Conservation (phyloP, 2,797 vertebrate species). For the Phrynocephalus vlangalii region DNA sequence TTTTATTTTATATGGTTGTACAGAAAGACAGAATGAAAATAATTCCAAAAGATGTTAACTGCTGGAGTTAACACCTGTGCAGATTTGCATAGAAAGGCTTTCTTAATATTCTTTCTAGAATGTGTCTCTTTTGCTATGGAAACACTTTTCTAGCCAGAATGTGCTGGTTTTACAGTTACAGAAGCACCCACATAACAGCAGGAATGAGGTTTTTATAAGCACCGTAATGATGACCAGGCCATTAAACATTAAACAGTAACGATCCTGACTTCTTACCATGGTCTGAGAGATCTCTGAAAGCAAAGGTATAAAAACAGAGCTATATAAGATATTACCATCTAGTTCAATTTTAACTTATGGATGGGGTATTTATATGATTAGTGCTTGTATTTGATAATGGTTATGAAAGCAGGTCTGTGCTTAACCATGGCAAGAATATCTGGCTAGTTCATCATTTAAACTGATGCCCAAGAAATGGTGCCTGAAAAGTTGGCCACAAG, state of each 20-base stretch:
- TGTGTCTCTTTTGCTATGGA: conserved; percentile 37
- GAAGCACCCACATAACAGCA: conserved; percentile 66
- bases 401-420: conserved; percentile 4
- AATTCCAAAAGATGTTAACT: conserved; percentile 30
- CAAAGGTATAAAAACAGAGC: conserved; percentile 51
- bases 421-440: conserved; percentile 3
- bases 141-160: conserved; percentile 53
- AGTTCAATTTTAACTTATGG: conserved; percentile 24
- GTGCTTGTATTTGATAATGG: conserved; percentile 30
- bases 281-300: conserved; percentile 56
- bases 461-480: accelerated
- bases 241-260: conserved; percentile 71
- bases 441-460: background rate
- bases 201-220: conserved; percentile 61
- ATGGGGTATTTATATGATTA: conserved; percentile 45
- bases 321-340: conserved; percentile 51
- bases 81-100: conserved; percentile 28
- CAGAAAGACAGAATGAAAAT: conserved; percentile 3
- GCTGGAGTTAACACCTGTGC: conserved; percentile 10
- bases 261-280: background rate
- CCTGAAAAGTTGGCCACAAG: background rate
- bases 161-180: conserved; percentile 54
- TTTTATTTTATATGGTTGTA: conserved; percentile 10
- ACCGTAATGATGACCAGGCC: conserved; percentile 60
- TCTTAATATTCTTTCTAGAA: conserved; percentile 46